Evolutionary conservation across 2,888 invertebrate species (phyloP).

Genomic region (Andrena bucephala): DNA sequence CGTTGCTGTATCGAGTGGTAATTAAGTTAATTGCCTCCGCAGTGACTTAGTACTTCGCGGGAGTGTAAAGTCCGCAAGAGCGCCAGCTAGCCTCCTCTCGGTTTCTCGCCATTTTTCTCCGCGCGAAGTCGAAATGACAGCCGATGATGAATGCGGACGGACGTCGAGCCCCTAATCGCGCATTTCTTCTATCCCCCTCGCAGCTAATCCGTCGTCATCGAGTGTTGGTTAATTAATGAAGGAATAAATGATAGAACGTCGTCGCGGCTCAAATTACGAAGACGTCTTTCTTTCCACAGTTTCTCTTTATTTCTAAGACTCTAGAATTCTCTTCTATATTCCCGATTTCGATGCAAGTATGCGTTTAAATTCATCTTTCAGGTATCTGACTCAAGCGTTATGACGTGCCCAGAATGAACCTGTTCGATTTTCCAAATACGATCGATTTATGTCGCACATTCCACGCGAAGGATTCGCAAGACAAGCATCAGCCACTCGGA

Average conservation of each 20-base stretch:
- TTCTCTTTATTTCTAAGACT: background rate
- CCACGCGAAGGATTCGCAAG: background rate
- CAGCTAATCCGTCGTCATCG: background rate
- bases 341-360: too few relatives aligned
- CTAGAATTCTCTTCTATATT: background rate
- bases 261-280: background rate
- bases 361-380: too few relatives aligned
- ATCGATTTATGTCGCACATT: background rate
- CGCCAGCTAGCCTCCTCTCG: slow-evolving; percentile 1
- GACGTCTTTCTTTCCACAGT: background rate
- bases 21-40: slow-evolving; percentile 72
- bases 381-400: background rate
- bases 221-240: slow-evolving; percentile 18
- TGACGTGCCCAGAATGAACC: background rate
- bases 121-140: slow-evolving; percentile 53
- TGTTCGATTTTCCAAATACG: slow-evolving; percentile 24
- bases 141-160: slow-evolving; percentile 67
- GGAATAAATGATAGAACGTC: background rate
- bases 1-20: slow-evolving; percentile 67
- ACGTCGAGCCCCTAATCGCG: slow-evolving; percentile 52
- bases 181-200: slow-evolving; percentile 33
- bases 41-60: slow-evolving; percentile 61
- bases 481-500: background rate
- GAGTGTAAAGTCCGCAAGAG: slow-evolving; percentile 37
- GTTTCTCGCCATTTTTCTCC: slow-evolving; percentile 29